Conservation (phyloP, 2,888 invertebrate genomes). For the Ephialtes manifestator region DNA sequence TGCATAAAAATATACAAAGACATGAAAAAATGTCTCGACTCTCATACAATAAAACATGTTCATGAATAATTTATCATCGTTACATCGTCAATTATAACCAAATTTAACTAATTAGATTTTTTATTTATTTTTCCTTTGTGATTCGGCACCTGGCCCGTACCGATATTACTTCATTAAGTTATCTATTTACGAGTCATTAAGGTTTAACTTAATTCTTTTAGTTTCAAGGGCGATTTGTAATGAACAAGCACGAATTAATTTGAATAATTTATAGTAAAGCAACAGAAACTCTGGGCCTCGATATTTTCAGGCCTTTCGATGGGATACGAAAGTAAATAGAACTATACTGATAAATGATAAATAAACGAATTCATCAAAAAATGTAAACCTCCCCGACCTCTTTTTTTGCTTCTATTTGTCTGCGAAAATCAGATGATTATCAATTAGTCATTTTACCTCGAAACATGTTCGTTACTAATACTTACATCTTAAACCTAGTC, state of each 20-base stretch:
- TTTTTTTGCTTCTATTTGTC: conserved; percentile 41
- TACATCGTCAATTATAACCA: conserved; percentile 74
- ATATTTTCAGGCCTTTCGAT: conserved; percentile 41
- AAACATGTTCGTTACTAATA: conserved; percentile 60
- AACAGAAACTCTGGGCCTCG: conserved; percentile 48
- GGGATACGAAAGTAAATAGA: conserved; percentile 48
- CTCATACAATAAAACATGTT: conserved; percentile 85
- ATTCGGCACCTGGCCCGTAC: conserved; percentile 73
- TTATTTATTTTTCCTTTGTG: conserved; percentile 68
- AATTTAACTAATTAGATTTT: conserved; percentile 75
- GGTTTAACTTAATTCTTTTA: conserved; percentile 65
- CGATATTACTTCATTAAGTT: conserved; percentile 73
- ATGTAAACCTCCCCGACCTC: conserved; percentile 59
- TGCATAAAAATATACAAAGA: conserved; percentile 86
- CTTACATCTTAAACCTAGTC: conserved; percentile 63
- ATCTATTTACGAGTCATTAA: conserved; percentile 71
- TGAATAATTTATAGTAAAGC: conserved; percentile 49
- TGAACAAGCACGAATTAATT: conserved; percentile 13
- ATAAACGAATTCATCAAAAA: conserved; percentile 43
- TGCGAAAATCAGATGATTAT: conserved; percentile 56
- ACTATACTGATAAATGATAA: conserved; percentile 44
- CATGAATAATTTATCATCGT: conserved; percentile 80
- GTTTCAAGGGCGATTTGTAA: conserved; percentile 32
- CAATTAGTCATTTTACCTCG: conserved; percentile 49
- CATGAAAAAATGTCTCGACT: conserved; percentile 86